Evolutionary conservation across 2,113 vertebrate species (phyloP).

Genomic region (Malaclemys terrapin): DNA sequence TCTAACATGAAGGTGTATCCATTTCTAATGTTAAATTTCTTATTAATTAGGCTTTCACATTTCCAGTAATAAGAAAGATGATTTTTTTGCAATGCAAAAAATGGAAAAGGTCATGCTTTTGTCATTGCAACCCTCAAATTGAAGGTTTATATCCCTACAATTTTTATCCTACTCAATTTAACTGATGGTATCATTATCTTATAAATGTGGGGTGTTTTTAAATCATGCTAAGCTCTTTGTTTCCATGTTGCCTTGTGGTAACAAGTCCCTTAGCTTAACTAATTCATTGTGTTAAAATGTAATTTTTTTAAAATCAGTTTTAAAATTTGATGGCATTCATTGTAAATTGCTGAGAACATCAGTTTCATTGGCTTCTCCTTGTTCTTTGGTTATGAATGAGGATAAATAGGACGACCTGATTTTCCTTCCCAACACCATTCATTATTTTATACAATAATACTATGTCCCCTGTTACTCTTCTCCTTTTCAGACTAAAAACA

Average conservation of each 20-base stretch:
- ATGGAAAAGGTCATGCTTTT: background rate
- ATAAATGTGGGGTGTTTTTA: background rate
- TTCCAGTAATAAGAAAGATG: background rate
- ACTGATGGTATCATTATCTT: background rate
- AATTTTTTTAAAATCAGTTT: background rate
- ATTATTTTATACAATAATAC: rapidly evolving
- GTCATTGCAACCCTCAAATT: background rate
- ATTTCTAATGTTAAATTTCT: background rate
- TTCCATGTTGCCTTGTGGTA: background rate
- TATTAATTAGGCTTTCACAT: background rate
- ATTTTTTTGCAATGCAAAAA: background rate
- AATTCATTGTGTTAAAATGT: rapidly evolving
- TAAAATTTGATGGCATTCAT: background rate
- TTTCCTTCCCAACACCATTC: rapidly evolving
- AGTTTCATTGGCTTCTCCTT: background rate
- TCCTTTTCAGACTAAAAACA: background rate
- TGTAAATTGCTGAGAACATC: rapidly evolving
- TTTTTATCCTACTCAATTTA: background rate
- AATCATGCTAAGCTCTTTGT: rapidly evolving
- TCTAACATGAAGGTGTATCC: background rate
- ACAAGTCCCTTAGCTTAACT: rapidly evolving
- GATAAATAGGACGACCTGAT: rapidly evolving
- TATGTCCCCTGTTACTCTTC: rapidly evolving
- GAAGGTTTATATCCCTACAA: background rate
- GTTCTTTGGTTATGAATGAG: rapidly evolving